A percentile compares a stretch with the other conserved stretches of the same genome.
Conservation (phyloP, 2,888 invertebrate genomes). For the Nycteola revayana region DNA sequence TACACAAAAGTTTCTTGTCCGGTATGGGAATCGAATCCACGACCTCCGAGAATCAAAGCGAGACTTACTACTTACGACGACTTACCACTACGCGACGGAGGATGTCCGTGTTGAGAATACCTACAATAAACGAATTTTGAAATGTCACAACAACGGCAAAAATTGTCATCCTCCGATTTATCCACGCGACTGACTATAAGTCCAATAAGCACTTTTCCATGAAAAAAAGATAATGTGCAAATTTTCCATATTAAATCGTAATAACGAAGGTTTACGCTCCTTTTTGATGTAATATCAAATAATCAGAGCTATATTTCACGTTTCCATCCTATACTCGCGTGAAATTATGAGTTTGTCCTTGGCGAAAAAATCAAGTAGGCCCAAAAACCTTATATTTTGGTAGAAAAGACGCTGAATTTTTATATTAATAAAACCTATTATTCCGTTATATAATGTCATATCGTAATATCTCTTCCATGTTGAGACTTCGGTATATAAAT, state of each 20-base stretch:
- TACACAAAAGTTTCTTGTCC: too few species aligned
- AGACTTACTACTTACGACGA: too few species aligned
- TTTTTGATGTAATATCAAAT: slow-evolving; percentile 17
- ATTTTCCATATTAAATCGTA: slow-evolving; percentile 23
- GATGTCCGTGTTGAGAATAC: too few species aligned
- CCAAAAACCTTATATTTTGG: too few species aligned
- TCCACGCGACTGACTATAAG: slow-evolving; percentile 4
- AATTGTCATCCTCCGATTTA: not conserved
- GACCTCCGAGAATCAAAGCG: too few species aligned
- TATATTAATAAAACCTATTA: slow-evolving; percentile 1
- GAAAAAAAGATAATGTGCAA: slow-evolving; percentile 15
- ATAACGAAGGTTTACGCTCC: slow-evolving; percentile 7
- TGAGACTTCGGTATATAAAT: too few species aligned
- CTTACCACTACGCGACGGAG: too few species aligned
- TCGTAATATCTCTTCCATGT: too few species aligned
- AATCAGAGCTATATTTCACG: slow-evolving; percentile 23
- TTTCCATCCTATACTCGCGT: slow-evolving; percentile 2
- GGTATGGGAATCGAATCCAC: too few species aligned
- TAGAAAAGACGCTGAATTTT: too few species aligned
- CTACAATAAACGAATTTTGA: too few species aligned
- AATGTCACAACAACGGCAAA: too few species aligned
- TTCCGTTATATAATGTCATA: not conserved
- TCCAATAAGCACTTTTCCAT: slow-evolving; percentile 9
- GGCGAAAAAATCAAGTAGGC: not conserved
- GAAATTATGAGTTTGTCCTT: slow-evolving; percentile 12